phyloP scores from a whole-genome alignment of 2,888 invertebrate genomes.

The Meandrusa payeni region DNA sequence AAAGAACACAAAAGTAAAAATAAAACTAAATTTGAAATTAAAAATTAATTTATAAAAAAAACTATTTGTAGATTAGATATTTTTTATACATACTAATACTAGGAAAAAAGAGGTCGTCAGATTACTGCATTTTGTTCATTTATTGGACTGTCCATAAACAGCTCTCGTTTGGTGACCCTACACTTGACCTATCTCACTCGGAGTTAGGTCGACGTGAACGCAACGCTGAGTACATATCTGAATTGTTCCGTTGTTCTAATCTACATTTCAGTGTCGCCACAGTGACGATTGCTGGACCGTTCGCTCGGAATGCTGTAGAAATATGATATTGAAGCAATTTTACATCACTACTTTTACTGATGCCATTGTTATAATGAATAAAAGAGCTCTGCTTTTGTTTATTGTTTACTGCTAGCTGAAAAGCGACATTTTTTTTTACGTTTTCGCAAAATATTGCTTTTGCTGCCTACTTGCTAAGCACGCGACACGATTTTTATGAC shows the following conservation, averaged over 20 bases:
- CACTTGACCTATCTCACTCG: slow-evolving; percentile 23
- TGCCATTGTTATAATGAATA: slow-evolving; percentile 20
- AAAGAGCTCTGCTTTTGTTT: slow-evolving; percentile 15
- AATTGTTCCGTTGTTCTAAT: slow-evolving; percentile 25
- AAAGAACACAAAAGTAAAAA: no score
- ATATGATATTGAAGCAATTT: slow-evolving; percentile 20
- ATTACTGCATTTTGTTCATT: no score
- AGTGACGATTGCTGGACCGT: slow-evolving; percentile 12
- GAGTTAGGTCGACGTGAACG: slow-evolving; percentile 21
- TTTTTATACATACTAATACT: no score
- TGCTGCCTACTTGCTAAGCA: no score
- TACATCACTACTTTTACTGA: slow-evolving; percentile 13
- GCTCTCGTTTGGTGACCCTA: slow-evolving; percentile 5
- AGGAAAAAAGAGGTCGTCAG: no score
- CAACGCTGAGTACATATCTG: slow-evolving; percentile 14
- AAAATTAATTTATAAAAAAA: no score
- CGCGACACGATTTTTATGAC: no score
- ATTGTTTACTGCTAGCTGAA: slow-evolving; percentile 2
- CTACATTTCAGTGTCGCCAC: slow-evolving; percentile 23
- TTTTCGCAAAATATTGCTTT: slow-evolving; percentile 4
- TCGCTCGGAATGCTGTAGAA: slow-evolving; percentile 12
- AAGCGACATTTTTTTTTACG: slow-evolving; percentile 2
- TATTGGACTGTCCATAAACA: background rate
- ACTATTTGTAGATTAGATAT: no score
- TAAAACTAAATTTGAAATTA: no score